A percentile compares a stretch with the other conserved stretches of the same genome.
Conservation (phyloP, 1,140 invertebrate species). For the Samia ricini region DNA sequence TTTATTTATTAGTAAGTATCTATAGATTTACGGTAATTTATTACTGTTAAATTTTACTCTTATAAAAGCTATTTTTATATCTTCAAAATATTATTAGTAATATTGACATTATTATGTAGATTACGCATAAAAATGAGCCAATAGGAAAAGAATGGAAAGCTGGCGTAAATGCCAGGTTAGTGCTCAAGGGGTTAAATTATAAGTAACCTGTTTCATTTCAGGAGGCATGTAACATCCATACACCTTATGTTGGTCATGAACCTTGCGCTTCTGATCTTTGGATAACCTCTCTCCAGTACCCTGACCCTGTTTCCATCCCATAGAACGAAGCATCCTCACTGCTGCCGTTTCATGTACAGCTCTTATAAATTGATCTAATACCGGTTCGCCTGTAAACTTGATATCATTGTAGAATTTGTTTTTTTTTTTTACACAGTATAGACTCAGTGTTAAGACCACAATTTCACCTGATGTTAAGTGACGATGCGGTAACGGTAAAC, state of each 20-base stretch:
- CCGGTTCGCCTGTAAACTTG: conserved; percentile 78
- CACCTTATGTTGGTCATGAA: conserved; percentile 76
- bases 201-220: conserved; percentile 58
- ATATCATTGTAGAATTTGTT: no score
- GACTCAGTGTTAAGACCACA: no score
- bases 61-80: neutral
- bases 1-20: no score
- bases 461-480: no score
- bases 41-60: neutral
- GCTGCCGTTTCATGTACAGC: conserved; percentile 93
- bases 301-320: conserved; percentile 95
- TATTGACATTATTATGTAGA: neutral
- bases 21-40: neutral
- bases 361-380: conserved; percentile 87
- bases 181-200: no score
- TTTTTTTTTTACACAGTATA: no score
- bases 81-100: neutral
- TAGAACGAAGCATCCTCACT: conserved; percentile 88
- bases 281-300: conserved; percentile 89
- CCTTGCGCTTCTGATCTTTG: conserved; percentile 78
- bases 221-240: conserved; percentile 85
- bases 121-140: no score
- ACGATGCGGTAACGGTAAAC: no score
- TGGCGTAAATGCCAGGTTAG: no score
- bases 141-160: no score